Evolutionary conservation across 2,888 invertebrate genomes (phyloP).

Genomic region (Chrysolina oricalcia): DNA sequence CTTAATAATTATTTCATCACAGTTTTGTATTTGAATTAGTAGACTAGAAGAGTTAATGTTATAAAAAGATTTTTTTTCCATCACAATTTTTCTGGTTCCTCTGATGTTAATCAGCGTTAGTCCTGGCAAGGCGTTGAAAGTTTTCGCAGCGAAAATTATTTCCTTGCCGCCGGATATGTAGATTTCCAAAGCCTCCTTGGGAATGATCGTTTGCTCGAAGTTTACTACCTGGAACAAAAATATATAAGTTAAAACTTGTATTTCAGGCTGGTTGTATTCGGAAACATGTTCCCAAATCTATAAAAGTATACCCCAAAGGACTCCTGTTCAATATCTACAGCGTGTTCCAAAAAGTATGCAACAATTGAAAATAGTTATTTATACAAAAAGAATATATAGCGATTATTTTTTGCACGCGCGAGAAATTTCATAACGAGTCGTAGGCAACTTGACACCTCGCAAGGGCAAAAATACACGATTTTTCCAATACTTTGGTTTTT

Average conservation of each 20-base stretch:
- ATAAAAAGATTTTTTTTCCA: constrained; percentile 77
- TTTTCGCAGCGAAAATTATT: constrained; percentile 74
- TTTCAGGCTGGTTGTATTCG: too few relatives aligned
- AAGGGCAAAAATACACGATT: too few relatives aligned
- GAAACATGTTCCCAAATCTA: too few relatives aligned
- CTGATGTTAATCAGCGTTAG: constrained; percentile 75
- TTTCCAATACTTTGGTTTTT: too few relatives aligned
- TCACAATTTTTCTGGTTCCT: constrained; percentile 73
- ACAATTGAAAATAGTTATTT: too few relatives aligned
- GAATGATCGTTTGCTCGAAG: constrained; percentile 74
- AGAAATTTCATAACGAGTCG: too few relatives aligned
- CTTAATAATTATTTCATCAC: constrained; percentile 77
- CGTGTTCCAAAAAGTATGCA: too few relatives aligned
- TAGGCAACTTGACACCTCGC: too few relatives aligned
- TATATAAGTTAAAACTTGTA: not conserved
- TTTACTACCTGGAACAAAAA: constrained; percentile 72
- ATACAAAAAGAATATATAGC: too few relatives aligned
- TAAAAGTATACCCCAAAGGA: too few relatives aligned
- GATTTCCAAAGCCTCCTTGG: constrained; percentile 76
- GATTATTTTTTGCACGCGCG: too few relatives aligned
- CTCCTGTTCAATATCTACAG: too few relatives aligned
- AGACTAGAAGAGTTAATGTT: constrained; percentile 77
- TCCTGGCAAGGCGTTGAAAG: constrained; percentile 75
- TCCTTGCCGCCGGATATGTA: constrained; percentile 75
- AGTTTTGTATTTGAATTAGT: constrained; percentile 76